phyloP scores from a whole-genome alignment of 2,113 vertebrate genomes.

The Raphicerus campestris region DNA sequence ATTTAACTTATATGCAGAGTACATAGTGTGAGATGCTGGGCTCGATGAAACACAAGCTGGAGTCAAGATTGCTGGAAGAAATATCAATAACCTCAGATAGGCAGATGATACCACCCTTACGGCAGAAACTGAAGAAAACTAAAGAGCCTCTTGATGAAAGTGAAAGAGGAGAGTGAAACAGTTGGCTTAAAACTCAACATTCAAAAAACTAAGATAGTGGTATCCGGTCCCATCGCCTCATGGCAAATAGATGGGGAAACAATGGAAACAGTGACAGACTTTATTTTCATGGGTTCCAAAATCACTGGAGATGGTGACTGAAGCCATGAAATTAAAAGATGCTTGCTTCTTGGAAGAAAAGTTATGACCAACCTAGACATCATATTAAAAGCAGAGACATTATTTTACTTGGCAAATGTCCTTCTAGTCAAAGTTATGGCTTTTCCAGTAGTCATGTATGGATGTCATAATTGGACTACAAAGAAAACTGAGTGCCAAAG shows the following conservation, averaged over 20 bases:
- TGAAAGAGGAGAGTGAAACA: background rate
- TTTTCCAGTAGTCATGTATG: background rate
- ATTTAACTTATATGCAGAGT: background rate
- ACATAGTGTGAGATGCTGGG: rapidly evolving
- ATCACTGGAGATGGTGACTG: background rate
- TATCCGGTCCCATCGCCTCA: background rate
- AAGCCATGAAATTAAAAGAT: background rate
- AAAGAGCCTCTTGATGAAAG: background rate
- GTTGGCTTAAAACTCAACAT: background rate
- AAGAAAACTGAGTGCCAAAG: background rate
- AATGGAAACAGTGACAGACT: background rate
- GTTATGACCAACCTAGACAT: background rate
- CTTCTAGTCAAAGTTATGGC: background rate
- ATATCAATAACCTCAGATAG: background rate
- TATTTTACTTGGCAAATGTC: background rate
- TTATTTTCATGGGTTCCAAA: background rate
- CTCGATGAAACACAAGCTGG: background rate
- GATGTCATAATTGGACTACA: background rate
- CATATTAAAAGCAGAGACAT: background rate
- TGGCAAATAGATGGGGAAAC: background rate
- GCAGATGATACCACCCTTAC: background rate
- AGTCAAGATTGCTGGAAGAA: background rate
- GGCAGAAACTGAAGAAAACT: background rate
- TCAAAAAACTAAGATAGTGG: background rate
- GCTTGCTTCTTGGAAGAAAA: background rate